A percentile compares a stretch with the other conserved stretches of the same genome.
phyloP scores from a whole-genome alignment of 2,888 invertebrate genomes.

The Drepanosiphum platanoidis region DNA sequence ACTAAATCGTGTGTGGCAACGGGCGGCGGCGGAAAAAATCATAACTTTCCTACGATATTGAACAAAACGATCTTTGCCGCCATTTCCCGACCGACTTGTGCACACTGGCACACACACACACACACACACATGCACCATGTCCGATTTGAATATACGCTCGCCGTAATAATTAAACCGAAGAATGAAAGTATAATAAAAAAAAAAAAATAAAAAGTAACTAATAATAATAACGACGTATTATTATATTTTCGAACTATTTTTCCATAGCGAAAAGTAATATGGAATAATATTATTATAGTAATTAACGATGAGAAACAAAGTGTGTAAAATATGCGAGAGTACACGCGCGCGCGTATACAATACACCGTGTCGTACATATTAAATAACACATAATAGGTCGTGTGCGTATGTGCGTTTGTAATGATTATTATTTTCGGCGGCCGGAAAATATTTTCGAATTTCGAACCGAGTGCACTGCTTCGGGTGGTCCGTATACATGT shows the following conservation, averaged over 20 bases:
- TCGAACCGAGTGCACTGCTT: background rate
- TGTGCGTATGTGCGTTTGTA: background rate
- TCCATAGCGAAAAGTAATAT: too few species aligned
- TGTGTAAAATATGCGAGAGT: background rate
- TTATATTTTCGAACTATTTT: constrained; percentile 17
- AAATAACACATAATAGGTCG: background rate
- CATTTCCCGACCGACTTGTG: background rate
- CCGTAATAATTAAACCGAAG: too few species aligned
- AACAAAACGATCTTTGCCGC: background rate
- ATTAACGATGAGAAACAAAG: background rate
- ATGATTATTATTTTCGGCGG: background rate
- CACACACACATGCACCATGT: background rate
- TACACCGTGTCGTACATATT: background rate
- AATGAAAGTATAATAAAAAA: too few species aligned
- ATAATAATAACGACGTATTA: too few species aligned
- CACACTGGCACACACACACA: too few species aligned
- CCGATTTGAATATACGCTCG: background rate
- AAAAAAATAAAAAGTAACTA: too few species aligned
- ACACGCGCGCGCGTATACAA: background rate
- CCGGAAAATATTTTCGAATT: constrained; percentile 11
- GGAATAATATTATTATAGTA: constrained; percentile 1
- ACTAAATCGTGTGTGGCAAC: background rate
- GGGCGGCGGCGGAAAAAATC: background rate
- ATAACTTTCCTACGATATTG: background rate
- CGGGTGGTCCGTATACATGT: too few species aligned